These are phyloP conservation scores for Ammodytes dubius DNA, from an alignment of 2,113 vertebrate species.

Conservation along the genomic window DNA sequence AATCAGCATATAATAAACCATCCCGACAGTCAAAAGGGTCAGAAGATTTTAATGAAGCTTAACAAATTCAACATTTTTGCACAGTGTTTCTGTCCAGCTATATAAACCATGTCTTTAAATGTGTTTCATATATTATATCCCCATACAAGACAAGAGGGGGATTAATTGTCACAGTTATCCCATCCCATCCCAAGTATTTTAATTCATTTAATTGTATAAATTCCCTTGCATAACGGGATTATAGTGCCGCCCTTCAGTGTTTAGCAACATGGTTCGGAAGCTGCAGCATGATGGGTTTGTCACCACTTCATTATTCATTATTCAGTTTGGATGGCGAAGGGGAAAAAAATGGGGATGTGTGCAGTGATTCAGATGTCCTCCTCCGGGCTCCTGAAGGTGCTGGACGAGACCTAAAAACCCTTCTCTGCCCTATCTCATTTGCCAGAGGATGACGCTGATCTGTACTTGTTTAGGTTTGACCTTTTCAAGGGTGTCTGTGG, in stretches of 20 bases:
- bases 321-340: neutral
- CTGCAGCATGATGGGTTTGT: neutral
- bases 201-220: neutral
- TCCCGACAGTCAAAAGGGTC: neutral
- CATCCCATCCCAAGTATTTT: too few relatives aligned
- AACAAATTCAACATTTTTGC: neutral
- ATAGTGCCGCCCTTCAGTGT: neutral
- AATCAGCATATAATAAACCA: neutral
- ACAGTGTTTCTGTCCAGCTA: neutral
- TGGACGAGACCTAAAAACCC: neutral
- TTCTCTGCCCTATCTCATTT: neutral
- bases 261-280: neutral
- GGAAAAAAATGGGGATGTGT: neutral
- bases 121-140: neutral
- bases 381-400: neutral
- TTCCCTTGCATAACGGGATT: neutral
- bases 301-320: constrained; percentile 5
- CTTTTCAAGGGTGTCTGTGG: constrained; percentile 4
- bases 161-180: too few relatives aligned
- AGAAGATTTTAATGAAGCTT: neutral
- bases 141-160: too few relatives aligned
- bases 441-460: neutral
- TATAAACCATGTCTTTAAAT: neutral
- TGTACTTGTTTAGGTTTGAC: constrained; percentile 14
- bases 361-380: neutral